phyloP scores from a whole-genome alignment of 2,888 invertebrate species.

The Glaucopsyche alexis region DNA sequence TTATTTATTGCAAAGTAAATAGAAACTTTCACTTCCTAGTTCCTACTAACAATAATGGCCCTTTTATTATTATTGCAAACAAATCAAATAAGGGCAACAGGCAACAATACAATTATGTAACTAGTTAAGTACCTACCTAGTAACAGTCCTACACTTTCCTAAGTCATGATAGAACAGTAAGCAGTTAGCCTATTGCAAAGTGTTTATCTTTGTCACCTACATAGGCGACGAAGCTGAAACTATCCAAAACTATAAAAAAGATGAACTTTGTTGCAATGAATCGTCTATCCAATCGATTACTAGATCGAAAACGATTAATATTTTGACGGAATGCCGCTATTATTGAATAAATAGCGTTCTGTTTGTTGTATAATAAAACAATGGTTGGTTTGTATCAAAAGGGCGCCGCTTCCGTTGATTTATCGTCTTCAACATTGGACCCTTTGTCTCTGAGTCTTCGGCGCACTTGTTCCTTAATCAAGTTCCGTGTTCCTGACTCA shows the following conservation, averaged over 20 bases:
- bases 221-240: background rate
- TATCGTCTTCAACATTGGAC: slow-evolving; percentile 55
- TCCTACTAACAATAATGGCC: slow-evolving; percentile 8
- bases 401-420: slow-evolving; percentile 63
- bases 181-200: background rate
- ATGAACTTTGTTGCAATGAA: background rate
- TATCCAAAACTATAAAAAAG: background rate
- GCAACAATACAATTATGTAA: slow-evolving; percentile 14
- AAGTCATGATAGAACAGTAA: background rate
- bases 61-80: slow-evolving; percentile 5
- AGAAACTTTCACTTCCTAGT: slow-evolving; percentile 17
- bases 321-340: slow-evolving; percentile 7
- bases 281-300: background rate
- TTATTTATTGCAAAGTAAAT: slow-evolving; percentile 39
- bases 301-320: background rate
- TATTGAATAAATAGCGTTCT: slow-evolving; percentile 25
- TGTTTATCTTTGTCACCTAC: background rate
- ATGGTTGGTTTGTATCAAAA: slow-evolving; percentile 60
- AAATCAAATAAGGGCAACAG: slow-evolving; percentile 18
- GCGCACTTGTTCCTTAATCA: slow-evolving; percentile 54
- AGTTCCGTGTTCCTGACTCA: slow-evolving; percentile 44
- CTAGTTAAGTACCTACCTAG: background rate
- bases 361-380: slow-evolving; percentile 46
- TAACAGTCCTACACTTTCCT: too few relatives aligned
- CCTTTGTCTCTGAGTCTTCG: slow-evolving; percentile 58